phyloP scores from a whole-genome alignment of 2,888 invertebrate genomes.

The Tigriopus californicus region DNA sequence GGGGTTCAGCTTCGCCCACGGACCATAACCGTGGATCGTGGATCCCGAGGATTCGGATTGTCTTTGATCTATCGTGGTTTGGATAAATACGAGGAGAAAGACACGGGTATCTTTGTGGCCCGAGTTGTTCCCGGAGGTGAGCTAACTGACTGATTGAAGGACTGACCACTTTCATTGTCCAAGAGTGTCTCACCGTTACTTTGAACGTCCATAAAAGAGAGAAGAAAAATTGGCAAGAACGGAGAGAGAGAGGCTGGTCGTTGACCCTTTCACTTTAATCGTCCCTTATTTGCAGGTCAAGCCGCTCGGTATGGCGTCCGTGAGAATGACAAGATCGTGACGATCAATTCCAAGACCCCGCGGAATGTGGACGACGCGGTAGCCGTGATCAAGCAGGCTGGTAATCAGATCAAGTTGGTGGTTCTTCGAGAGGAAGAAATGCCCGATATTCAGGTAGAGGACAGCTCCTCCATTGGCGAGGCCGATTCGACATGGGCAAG shows the following conservation, averaged over 20 bases:
- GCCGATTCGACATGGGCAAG: slow-evolving; percentile 11
- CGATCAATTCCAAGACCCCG: slow-evolving; percentile 14
- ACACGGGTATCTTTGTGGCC: slow-evolving; percentile 15
- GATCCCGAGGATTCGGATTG: slow-evolving; percentile 13
- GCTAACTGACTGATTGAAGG: too few species aligned
- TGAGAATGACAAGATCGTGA: slow-evolving; percentile 13
- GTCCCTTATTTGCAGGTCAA: slow-evolving; percentile 2
- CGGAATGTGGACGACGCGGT: slow-evolving; percentile 16
- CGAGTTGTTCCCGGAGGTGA: slow-evolving; percentile 9
- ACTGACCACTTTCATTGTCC: too few species aligned
- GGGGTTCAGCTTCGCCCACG: slow-evolving; percentile 5
- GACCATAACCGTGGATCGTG: slow-evolving; percentile 12
- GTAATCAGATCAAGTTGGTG: slow-evolving; percentile 14
- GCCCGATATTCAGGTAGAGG: slow-evolving; percentile 8
- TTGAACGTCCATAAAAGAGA: too few species aligned
- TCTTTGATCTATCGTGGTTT: slow-evolving; percentile 14
- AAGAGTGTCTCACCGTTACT: too few species aligned
- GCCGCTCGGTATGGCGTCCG: slow-evolving; percentile 14
- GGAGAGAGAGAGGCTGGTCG: too few species aligned
- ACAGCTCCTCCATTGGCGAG: neutral
- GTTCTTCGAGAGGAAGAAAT: slow-evolving; percentile 12
- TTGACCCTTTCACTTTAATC: too few species aligned
- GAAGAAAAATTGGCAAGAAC: too few species aligned
- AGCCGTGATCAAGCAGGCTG: slow-evolving; percentile 13
- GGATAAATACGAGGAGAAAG: slow-evolving; percentile 16